Evolutionary conservation across 2,888 invertebrate genomes (phyloP).

Genomic region (Agrochola lychnidis): DNA sequence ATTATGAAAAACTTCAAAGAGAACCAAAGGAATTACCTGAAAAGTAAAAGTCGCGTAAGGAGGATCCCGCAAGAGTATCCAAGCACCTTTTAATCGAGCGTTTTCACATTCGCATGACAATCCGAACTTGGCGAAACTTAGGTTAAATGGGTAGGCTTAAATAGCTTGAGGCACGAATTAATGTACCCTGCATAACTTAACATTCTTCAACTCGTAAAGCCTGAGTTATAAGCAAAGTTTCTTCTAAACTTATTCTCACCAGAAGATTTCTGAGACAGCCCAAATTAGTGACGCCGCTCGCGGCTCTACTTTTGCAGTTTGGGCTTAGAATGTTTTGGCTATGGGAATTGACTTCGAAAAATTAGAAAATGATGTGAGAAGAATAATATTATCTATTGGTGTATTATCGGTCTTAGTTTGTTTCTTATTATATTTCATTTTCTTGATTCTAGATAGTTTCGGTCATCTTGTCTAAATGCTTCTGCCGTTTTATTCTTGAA

Average conservation of each 20-base stretch:
- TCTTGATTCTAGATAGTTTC: background rate
- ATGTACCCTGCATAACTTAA: conserved; percentile 23
- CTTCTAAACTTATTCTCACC: conserved; percentile 11
- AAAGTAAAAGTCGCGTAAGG: background rate
- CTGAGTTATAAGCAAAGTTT: conserved; percentile 37
- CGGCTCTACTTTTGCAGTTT: background rate
- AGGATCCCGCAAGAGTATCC: background rate
- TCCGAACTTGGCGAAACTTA: conserved; percentile 19
- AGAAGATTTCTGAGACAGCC: conserved; percentile 12
- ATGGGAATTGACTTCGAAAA: background rate
- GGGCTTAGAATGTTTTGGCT: background rate
- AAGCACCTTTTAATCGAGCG: background rate
- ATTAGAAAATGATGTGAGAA: background rate
- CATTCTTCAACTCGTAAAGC: background rate
- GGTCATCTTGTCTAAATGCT: background rate
- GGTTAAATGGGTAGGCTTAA: background rate
- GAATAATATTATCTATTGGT: background rate
- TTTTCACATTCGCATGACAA: background rate
- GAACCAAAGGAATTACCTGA: background rate
- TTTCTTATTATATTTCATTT: background rate
- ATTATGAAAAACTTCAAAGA: background rate
- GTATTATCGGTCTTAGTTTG: background rate
- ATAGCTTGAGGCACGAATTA: conserved; percentile 22
- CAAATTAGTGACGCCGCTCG: conserved; percentile 36
- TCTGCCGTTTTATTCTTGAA: background rate